These are phyloP conservation scores for Bufo bufo DNA, from an alignment of 2,113 vertebrate genomes.

Conservation along the genomic window DNA sequence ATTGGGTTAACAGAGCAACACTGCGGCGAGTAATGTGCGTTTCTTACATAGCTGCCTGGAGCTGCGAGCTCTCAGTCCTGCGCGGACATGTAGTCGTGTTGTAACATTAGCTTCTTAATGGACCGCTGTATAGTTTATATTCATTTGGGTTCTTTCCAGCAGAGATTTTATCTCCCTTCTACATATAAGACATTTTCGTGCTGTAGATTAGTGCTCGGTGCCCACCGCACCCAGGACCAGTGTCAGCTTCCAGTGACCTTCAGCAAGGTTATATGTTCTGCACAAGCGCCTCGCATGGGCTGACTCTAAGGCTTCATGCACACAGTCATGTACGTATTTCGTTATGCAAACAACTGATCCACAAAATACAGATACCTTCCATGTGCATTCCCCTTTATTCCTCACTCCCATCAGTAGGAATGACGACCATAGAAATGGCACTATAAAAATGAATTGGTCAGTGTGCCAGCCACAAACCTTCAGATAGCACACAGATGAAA, in stretches of 20 bases:
- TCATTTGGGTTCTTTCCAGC: neutral
- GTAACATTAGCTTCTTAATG: constrained; percentile 8
- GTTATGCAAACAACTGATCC: no score
- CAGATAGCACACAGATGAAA: no score
- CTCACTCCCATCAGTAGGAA: no score
- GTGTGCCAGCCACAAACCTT: no score
- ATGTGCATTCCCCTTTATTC: no score
- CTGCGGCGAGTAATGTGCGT: neutral
- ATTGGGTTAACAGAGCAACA: neutral
- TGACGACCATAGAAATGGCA: no score
- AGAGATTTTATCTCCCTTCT: neutral
- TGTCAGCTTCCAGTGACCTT: constrained; percentile 22
- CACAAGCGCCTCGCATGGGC: neutral
- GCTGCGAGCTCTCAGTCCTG: neutral
- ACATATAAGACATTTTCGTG: constrained; percentile 8
- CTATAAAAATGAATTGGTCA: no score
- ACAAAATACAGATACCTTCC: no score
- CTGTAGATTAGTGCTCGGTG: neutral
- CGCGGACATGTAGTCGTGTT: neutral
- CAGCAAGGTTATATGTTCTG: neutral
- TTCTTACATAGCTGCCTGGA: neutral
- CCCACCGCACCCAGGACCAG: neutral
- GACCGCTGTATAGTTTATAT: neutral
- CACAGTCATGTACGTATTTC: no score
- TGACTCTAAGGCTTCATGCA: neutral